Evolutionary conservation across 23 tunicate species (phyloP).

Genomic region (Ascidia mentula): DNA sequence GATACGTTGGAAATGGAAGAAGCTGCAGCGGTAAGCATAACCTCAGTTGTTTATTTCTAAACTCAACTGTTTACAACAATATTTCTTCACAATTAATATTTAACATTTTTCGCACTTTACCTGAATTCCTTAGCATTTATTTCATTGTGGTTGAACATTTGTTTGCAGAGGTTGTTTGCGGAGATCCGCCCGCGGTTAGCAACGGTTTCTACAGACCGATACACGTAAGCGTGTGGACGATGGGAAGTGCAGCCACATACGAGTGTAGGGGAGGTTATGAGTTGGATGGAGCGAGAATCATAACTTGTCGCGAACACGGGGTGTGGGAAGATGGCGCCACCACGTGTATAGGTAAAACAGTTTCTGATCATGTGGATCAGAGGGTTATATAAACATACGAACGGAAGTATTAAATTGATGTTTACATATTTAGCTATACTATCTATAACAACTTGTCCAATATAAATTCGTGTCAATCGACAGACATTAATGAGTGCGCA

Average conservation of each 20-base stretch:
- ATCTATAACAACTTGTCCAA: background rate
- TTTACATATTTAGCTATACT: background rate
- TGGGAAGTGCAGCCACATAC: background rate
- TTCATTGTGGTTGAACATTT: no score
- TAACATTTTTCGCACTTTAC: no score
- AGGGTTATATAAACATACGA: background rate
- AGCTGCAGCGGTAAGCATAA: background rate
- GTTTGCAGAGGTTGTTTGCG: background rate
- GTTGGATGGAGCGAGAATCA: background rate
- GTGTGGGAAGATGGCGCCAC: slow-evolving; percentile 8
- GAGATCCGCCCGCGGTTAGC: background rate
- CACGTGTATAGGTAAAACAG: background rate
- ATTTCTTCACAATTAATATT: no score
- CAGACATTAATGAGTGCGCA: slow-evolving; percentile 15
- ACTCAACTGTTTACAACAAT: no score
- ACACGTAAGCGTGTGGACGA: background rate
- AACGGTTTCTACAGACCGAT: background rate
- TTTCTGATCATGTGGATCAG: background rate
- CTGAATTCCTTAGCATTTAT: no score
- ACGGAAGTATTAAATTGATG: background rate
- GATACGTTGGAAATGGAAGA: background rate
- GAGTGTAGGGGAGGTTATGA: background rate
- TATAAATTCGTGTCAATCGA: background rate
- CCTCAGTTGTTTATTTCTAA: no score
- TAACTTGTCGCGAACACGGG: slow-evolving; percentile 5